phyloP scores from a whole-genome alignment of 2,888 invertebrate species.

The Tetropium fuscum region DNA sequence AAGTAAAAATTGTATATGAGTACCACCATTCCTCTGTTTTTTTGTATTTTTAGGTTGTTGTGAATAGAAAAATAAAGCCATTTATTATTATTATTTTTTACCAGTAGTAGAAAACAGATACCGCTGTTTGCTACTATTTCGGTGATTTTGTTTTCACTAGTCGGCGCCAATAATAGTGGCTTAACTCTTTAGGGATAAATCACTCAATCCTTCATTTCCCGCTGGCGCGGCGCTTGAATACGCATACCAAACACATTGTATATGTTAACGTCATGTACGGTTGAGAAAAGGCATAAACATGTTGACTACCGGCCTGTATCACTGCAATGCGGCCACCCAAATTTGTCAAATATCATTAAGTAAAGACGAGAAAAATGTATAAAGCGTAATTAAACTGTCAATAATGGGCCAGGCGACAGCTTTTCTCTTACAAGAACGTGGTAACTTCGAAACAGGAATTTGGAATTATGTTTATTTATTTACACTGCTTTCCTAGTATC shows the following conservation, averaged over 20 bases:
- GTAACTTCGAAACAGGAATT: slow-evolving; percentile 46
- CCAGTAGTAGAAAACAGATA: too few relatives aligned
- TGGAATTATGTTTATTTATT: slow-evolving; percentile 54
- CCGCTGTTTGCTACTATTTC: too few relatives aligned
- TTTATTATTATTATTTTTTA: too few relatives aligned
- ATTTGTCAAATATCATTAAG: slow-evolving; percentile 40
- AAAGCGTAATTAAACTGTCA: slow-evolving; percentile 50
- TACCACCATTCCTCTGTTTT: too few relatives aligned
- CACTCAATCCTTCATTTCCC: slow-evolving; percentile 38
- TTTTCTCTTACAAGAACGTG: slow-evolving; percentile 41
- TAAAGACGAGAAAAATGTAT: slow-evolving; percentile 33
- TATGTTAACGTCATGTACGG: slow-evolving; percentile 37
- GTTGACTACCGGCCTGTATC: slow-evolving; percentile 9
- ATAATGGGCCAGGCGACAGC: slow-evolving; percentile 43
- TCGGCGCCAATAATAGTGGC: slow-evolving; percentile 16
- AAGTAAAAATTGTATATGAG: too few relatives aligned
- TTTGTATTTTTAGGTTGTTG: too few relatives aligned
- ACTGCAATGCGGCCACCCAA: slow-evolving; percentile 38
- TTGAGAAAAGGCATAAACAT: slow-evolving; percentile 35
- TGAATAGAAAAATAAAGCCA: too few relatives aligned
- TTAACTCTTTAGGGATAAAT: slow-evolving; percentile 33
- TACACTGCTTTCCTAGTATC: slow-evolving; percentile 52
- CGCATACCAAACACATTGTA: slow-evolving; percentile 33
- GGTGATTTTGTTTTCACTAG: slow-evolving; percentile 16
- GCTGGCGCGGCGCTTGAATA: slow-evolving; percentile 37